Evolutionary conservation across 2,888 invertebrate genomes (phyloP).

Genomic region (Chalcis sispes): DNA sequence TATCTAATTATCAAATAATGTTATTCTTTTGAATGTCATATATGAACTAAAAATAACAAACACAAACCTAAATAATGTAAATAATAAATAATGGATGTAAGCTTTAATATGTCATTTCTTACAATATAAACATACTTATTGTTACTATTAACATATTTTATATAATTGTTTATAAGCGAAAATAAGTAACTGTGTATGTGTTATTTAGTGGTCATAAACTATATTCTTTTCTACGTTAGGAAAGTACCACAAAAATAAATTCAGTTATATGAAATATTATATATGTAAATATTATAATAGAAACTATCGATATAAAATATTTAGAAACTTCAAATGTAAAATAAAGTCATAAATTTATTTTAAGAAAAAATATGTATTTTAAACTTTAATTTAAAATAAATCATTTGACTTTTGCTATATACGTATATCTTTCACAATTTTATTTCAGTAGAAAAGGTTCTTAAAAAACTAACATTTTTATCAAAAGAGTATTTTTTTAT

Average conservation of each 20-base stretch:
- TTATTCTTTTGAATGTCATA: conserved; percentile 3
- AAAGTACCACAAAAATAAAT: conserved; percentile 43
- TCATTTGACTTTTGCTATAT: conserved; percentile 16
- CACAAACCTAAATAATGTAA: conserved; percentile 31
- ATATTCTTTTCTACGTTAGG: conserved; percentile 29
- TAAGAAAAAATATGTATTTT: conserved; percentile 55
- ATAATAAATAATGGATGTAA: conserved; percentile 39
- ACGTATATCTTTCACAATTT: too few relatives aligned
- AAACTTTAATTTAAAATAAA: conserved; percentile 21
- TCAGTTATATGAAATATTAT: conserved; percentile 45
- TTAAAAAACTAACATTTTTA: conserved; percentile 20
- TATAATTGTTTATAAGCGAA: conserved; percentile 42
- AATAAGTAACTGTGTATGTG: conserved; percentile 27
- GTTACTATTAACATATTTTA: conserved; percentile 44
- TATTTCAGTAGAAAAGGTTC: background rate
- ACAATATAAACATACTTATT: conserved; percentile 27
- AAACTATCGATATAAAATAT: conserved; percentile 37
- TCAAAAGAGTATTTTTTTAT: conserved; percentile 42
- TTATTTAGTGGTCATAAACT: conserved; percentile 33
- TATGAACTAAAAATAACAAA: conserved; percentile 27
- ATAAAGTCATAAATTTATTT: conserved; percentile 55
- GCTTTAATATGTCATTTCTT: conserved; percentile 16
- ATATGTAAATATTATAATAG: conserved; percentile 51
- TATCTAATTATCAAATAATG: conserved; percentile 1
- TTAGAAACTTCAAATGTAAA: conserved; percentile 45